phyloP scores from a whole-genome alignment of 1,140 invertebrate genomes.

The Lutraria rhynchaena region DNA sequence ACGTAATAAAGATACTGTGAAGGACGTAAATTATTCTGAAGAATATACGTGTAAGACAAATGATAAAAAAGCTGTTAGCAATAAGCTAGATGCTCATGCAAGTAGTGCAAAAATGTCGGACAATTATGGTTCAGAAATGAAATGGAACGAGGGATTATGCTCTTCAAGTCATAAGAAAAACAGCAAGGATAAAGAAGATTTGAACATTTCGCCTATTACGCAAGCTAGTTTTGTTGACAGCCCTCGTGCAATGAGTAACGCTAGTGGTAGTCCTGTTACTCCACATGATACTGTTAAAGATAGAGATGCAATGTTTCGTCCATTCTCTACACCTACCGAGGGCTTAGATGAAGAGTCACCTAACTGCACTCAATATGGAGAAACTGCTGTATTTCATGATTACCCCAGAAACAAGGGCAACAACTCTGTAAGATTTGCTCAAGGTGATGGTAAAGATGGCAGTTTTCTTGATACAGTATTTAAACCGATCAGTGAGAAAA shows the following conservation, averaged over 20 bases:
- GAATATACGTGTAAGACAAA: neutral
- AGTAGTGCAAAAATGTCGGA: neutral
- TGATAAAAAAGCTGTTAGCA: neutral
- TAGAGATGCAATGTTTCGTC: constrained; percentile 24
- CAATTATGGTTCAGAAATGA: neutral
- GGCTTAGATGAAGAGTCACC: constrained; percentile 25
- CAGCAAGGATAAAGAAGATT: constrained; percentile 2
- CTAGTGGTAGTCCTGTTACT: constrained; percentile 52
- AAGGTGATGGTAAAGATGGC: constrained; percentile 22
- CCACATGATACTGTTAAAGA: constrained; percentile 7
- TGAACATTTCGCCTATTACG: constrained; percentile 56
- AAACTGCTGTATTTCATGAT: constrained; percentile 47
- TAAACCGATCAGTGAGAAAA: neutral
- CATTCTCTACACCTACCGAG: constrained; percentile 53
- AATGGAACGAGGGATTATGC: neutral
- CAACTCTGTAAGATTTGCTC: neutral
- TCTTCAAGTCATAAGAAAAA: neutral
- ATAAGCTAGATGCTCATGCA: neutral
- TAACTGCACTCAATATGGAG: constrained; percentile 39
- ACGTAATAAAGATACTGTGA: neutral
- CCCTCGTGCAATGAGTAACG: constrained; percentile 26
- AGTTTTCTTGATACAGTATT: constrained; percentile 32
- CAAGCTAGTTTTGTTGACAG: constrained; percentile 52
- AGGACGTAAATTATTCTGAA: neutral
- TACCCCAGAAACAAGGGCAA: neutral